Base-by-base conservation (phyloP, 2,888 invertebrate genomes). In the Hypomecis atomaria region DNA sequence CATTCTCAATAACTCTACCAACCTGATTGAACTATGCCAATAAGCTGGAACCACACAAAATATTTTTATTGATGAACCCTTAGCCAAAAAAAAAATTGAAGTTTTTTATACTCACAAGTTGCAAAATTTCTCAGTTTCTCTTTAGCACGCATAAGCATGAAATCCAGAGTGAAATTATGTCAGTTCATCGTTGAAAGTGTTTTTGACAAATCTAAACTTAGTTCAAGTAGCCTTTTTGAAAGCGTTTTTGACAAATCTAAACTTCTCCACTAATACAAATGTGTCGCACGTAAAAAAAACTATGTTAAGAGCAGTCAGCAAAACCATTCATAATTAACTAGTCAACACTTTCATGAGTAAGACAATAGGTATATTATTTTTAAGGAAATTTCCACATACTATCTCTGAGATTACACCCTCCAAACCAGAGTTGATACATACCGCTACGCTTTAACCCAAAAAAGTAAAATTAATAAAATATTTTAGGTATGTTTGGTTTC, bases 1-100 rank as follows among this genome's bases (percentile, higher is more conserved):
- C 88, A 81, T 87, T 82, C 85, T 81, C 83, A 75, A 56, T 56
- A 56, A 79, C 73, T 76, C 78, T 82, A 82, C 77, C 77, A 78
- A 81, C 74, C 78, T 54, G 65, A 65, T 69, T 66, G 69, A 69
- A 66, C 65, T 70, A 65, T 65, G 61, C 42, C 50, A 58, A 61
- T 68, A 71, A 68, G 65, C 68, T 71, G 71, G 50, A 63, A 66
- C 57, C 69, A 67, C 72, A 76, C 71, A 67, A 40, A 40, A 52
- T 11, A 38, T 40, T 13, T 13, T 13, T n/a, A 37, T 13, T 37
- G 7, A 49, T 8, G 50, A 34, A 47, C 23, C 13, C 52, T 33
- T 40, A 33, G 33, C 6, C 52, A 40, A 10, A 42, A 52, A 52
- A 49, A 23, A 3, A 37, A n/a, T 8, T n/a, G 1, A n/a, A 7